Conservation (phyloP, 1,140 invertebrate species). For the Druon quercuslanigerum region DNA sequence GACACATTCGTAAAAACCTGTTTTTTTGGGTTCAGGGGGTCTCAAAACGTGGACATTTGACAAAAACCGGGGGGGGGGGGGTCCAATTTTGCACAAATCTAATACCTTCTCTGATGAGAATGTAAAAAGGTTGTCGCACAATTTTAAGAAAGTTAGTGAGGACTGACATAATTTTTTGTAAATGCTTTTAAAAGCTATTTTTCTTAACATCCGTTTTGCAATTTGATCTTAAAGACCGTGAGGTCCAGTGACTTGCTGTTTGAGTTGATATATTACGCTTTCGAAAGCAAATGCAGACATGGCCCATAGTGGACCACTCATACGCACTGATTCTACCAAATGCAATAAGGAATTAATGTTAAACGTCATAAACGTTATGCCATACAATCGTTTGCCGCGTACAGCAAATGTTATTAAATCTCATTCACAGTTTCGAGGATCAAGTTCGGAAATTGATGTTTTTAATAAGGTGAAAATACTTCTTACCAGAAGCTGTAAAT, state of each 20-base stretch:
- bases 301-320: constrained; percentile 22
- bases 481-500: constrained; percentile 17
- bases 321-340: background rate
- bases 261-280: constrained; percentile 36
- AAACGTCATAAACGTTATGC: constrained; percentile 35
- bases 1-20: too few species aligned
- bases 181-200: background rate
- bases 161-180: background rate
- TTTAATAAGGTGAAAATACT: constrained; percentile 2
- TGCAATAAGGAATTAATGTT: constrained; percentile 33
- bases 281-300: constrained; percentile 32
- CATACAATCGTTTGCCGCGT: constrained; percentile 32
- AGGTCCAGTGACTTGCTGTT: constrained; percentile 41
- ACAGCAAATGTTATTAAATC: constrained; percentile 26
- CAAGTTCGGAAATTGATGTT: constrained; percentile 18
- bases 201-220: constrained; percentile 10
- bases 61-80: too few species aligned
- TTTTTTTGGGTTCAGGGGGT: too few species aligned
- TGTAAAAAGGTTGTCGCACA: constrained; percentile 4
- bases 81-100: too few species aligned
- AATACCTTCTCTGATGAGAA: too few species aligned
- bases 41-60: too few species aligned
- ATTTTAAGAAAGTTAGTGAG: background rate
- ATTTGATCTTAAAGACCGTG: constrained; percentile 43
- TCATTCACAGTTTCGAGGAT: constrained; percentile 19